Evolutionary conservation across 2,888 invertebrate genomes (phyloP), one percentile per base, ranked within the genome.

Genomic region (Lepidocyrtoides sp.): DNA sequence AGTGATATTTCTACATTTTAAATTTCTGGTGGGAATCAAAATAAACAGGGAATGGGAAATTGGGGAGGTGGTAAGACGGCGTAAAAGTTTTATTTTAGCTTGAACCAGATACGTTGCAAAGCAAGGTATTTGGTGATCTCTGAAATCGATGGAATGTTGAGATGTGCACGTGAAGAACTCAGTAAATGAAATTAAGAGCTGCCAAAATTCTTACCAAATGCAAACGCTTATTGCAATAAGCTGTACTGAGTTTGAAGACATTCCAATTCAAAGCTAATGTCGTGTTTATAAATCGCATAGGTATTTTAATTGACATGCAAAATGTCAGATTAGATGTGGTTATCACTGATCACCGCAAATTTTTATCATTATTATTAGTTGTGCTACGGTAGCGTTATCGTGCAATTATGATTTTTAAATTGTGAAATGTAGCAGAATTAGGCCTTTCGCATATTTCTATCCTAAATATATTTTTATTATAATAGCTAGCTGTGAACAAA

Each of bases 401-500:
- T 69, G 23, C 36, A 69, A 69, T 69, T 69, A 69, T 69, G 69
- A 29, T 69, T 69, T 36, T 69, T 69, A 69, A 69, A 36, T 69
- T 69, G 69, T 20, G 20, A 29, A 29, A 63, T 7, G 7, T 36
- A 36, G 36, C 3, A 36, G 36, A 36, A 36, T n/a, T n/a, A n/a
- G n/a, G n/a, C n/a, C n/a, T n/a, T n/a, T n/a, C n/a, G n/a, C n/a
- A n/a, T n/a, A n/a, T n/a, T n/a, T n/a, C n/a, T n/a, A n/a, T n/a
- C n/a, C 36, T 57, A 57, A 2, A 5, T 57, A 57, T 57, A 23
- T 14, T 48, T n/a, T n/a, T n/a, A n/a, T n/a, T 17, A 85, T 87
- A 77, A 87, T 87, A 79, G 60, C 41, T 10, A 87, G 87, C 77
- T 87, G 87, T 87, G 87, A 87, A 87, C 87, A 87, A 87, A 87